phyloP scores from a whole-genome alignment of 2,888 invertebrate genomes.

The Oscheius sp. region DNA sequence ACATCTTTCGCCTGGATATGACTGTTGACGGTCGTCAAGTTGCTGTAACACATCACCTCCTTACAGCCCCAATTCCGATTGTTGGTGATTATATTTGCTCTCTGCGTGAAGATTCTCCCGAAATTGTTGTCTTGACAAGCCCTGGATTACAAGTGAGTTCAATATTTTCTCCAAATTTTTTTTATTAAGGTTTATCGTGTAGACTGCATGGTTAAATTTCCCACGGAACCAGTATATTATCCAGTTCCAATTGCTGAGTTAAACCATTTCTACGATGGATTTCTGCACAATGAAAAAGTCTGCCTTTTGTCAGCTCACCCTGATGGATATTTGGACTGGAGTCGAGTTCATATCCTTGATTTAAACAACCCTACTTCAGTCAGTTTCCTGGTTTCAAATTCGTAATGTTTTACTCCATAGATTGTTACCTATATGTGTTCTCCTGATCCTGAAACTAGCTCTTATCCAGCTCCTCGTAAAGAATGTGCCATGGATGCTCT shows the following conservation, averaged over 20 bases:
- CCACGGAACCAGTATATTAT: neutral
- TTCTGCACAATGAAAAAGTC: neutral
- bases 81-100: neutral
- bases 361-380: neutral
- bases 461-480: neutral
- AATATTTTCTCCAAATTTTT: too few species aligned
- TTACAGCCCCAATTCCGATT: neutral
- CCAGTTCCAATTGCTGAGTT: neutral
- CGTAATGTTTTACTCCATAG: neutral
- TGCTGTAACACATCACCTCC: slow-evolving; percentile 1
- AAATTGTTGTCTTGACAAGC: neutral
- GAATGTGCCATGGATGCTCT: neutral
- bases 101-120: neutral
- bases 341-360: neutral
- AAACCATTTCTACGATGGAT: slow-evolving; percentile 16
- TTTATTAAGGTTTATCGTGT: neutral
- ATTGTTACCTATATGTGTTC: neutral
- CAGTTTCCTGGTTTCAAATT: too few species aligned
- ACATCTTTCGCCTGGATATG: slow-evolving; percentile 4
- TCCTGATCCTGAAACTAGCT: neutral
- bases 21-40: neutral
- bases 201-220: neutral
- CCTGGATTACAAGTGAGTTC: neutral
- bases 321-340: neutral
- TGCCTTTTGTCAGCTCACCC: neutral